A percentile compares a stretch with the other conserved stretches of the same genome.
Evolutionary conservation across 1,140 invertebrate genomes (phyloP).

Genomic region (Pseudoatta argentina): DNA sequence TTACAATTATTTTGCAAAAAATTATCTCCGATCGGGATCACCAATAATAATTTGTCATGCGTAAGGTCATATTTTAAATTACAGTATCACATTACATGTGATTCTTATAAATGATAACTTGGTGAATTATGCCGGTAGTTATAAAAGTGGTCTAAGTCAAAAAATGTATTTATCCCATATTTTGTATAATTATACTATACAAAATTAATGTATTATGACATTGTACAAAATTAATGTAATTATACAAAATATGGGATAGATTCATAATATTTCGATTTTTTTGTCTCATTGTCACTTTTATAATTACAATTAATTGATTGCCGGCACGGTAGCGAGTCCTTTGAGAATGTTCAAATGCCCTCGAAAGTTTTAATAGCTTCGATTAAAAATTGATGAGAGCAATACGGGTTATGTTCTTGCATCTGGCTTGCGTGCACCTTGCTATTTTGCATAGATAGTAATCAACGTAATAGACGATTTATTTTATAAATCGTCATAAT

Average conservation of each 20-base stretch:
- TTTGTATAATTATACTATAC: too few relatives aligned
- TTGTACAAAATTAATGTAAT: too few relatives aligned
- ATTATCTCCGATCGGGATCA: slow-evolving; percentile 3
- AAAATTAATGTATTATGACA: too few relatives aligned
- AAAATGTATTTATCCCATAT: too few relatives aligned
- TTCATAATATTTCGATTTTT: too few relatives aligned
- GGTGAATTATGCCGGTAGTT: too few relatives aligned
- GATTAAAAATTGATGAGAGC: slow-evolving; percentile 47
- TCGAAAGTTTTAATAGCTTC: not conserved
- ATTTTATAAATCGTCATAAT: not conserved
- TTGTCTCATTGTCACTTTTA: too few relatives aligned
- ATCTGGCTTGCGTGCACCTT: slow-evolving; percentile 16
- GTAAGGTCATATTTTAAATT: slow-evolving; percentile 50
- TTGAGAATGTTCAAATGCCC: not conserved
- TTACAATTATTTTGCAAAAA: slow-evolving; percentile 57
- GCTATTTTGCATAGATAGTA: not conserved
- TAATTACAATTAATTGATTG: slow-evolving; percentile 30
- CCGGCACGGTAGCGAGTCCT: not conserved
- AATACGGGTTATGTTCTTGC: not conserved
- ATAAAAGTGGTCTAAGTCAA: too few relatives aligned
- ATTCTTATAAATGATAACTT: slow-evolving; percentile 39
- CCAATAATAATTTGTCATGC: slow-evolving; percentile 44
- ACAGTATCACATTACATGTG: not conserved
- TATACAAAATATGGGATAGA: too few relatives aligned
- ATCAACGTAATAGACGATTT: slow-evolving; percentile 28